Conservation (phyloP, 2,797 vertebrate genomes). For the Cygnus olor region DNA sequence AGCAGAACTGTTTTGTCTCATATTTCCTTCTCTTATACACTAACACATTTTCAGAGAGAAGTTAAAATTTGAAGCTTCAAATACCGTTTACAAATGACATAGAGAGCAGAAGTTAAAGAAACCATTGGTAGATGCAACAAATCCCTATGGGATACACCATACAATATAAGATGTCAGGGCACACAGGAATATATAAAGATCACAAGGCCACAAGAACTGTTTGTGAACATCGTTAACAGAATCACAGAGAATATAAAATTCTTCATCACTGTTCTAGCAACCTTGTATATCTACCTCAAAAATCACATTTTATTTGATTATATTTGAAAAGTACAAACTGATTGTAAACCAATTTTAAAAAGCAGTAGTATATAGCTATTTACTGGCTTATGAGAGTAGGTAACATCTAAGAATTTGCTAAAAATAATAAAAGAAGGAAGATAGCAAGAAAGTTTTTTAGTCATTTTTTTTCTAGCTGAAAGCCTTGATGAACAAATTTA, state of each 20-base stretch:
- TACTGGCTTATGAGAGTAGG: not conserved
- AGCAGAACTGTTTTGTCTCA: slow-evolving; percentile 42
- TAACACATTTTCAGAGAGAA: slow-evolving; percentile 55
- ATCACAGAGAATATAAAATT: not conserved
- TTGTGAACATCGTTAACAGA: not conserved
- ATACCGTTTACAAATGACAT: slow-evolving; percentile 21
- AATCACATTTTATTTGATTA: not conserved
- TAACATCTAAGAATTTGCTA: not conserved
- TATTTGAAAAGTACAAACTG: not conserved
- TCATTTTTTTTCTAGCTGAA: not conserved
- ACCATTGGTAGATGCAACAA: slow-evolving; percentile 24
- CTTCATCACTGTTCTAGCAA: not conserved
- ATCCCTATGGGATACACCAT: not conserved
- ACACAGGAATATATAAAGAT: not conserved
- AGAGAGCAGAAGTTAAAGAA: slow-evolving; percentile 39
- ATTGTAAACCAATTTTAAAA: not conserved
- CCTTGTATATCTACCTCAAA: not conserved
- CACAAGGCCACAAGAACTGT: not conserved
- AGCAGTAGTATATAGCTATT: not conserved
- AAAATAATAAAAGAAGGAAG: not conserved
- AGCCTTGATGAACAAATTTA: not conserved
- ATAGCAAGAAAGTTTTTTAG: not conserved
- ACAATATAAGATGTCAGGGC: not conserved
- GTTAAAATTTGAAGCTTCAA: slow-evolving; percentile 33
- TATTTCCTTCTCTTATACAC: slow-evolving; percentile 58